phyloP scores from a whole-genome alignment of 2,797 vertebrate species.

The Catharus ustulatus region DNA sequence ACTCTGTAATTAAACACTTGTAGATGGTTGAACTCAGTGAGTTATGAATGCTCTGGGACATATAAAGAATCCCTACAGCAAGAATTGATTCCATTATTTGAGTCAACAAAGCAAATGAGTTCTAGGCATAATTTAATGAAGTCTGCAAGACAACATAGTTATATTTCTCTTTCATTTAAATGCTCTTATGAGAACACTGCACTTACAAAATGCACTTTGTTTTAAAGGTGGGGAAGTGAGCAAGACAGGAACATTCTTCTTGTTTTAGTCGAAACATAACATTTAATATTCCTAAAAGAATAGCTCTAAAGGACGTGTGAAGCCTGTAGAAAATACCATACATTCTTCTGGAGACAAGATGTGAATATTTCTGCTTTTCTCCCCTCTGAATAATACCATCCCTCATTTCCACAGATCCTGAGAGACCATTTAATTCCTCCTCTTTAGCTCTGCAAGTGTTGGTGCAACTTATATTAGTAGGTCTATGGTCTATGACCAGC shows the following conservation, averaged over 20 bases:
- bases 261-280: not conserved
- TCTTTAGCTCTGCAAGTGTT: not conserved
- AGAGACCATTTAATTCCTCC: not conserved
- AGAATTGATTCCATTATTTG: conserved; percentile 34
- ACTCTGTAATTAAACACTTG: conserved; percentile 66
- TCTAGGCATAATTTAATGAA: conserved; percentile 22
- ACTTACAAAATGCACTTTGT: not conserved
- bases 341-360: not conserved
- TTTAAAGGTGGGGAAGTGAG: not conserved
- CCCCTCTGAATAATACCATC: not conserved
- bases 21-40: conserved; percentile 32
- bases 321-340: not conserved
- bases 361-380: not conserved
- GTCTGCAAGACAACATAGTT: not conserved
- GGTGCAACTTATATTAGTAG: not conserved
- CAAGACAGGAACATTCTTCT: not conserved
- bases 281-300: not conserved
- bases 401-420: not conserved
- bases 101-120: conserved; percentile 30
- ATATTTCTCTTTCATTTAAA: conserved; percentile 26
- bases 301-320: not conserved
- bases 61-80: conserved; percentile 43
- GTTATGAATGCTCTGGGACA: conserved; percentile 53
- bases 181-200: not conserved
- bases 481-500: not conserved